These are phyloP conservation scores for Leptopilina clavipes DNA, from an alignment of 1,140 invertebrate species.

Conservation along the genomic window DNA sequence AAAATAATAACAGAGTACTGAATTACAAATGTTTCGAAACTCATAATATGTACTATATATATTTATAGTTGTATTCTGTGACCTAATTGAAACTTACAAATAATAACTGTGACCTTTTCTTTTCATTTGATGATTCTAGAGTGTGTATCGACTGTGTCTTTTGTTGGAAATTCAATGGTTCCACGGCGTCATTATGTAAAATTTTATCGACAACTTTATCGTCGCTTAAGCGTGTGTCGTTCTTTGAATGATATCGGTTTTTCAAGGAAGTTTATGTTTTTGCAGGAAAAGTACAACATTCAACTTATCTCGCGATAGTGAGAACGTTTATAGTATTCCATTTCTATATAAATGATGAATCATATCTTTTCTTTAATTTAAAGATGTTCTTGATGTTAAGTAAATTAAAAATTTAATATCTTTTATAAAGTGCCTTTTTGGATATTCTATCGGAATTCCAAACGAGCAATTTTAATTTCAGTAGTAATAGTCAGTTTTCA, in stretches of 20 bases:
- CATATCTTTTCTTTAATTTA: neutral
- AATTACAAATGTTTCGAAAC: too few species aligned
- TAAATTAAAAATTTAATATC: too few species aligned
- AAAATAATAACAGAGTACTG: too few species aligned
- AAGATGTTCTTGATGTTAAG: neutral
- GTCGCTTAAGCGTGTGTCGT: neutral
- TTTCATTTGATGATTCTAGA: neutral
- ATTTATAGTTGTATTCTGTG: neutral
- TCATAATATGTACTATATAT: too few species aligned
- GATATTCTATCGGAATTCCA: too few species aligned
- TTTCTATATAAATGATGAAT: neutral
- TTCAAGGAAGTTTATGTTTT: neutral
- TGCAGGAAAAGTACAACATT: neutral
- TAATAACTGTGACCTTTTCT: neutral
- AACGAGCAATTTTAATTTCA: too few species aligned
- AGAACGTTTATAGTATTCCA: neutral
- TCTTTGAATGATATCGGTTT: constrained; percentile 15
- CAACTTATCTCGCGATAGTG: neutral
- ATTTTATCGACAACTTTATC: constrained; percentile 28
- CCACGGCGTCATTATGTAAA: constrained; percentile 1
- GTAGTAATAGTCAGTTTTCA: too few species aligned
- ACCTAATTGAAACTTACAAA: neutral
- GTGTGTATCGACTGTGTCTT: neutral
- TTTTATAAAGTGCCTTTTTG: too few species aligned
- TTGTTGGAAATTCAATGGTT: constrained; percentile 14